Evolutionary conservation across 2,113 vertebrate species (phyloP).

Genomic region (Colistium nudipinnis): DNA sequence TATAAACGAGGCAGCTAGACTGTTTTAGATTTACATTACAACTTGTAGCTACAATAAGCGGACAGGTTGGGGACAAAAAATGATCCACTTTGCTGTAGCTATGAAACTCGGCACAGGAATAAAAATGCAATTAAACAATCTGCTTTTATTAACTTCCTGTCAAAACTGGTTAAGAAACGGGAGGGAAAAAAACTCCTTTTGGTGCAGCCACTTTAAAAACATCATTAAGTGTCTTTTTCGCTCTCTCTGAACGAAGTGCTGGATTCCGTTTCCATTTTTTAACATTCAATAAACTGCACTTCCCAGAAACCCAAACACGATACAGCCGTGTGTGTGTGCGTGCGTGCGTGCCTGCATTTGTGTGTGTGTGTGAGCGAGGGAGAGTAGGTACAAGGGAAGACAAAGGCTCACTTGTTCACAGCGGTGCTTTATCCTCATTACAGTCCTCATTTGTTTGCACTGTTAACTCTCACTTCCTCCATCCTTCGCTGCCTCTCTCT

Average conservation of each 20-base stretch:
- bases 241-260: slow-evolving; percentile 13
- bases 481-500: slow-evolving; percentile 53
- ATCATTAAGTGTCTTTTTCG: slow-evolving; percentile 4
- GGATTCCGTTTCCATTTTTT: slow-evolving; percentile 43
- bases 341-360: slow-evolving; percentile 8
- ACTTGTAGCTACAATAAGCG: neutral
- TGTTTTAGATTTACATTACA: neutral
- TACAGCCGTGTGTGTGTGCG: slow-evolving; percentile 30
- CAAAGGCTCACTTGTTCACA: slow-evolving; percentile 78
- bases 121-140: neutral
- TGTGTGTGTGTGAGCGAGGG: slow-evolving; percentile 24
- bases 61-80: neutral
- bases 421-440: slow-evolving; percentile 78
- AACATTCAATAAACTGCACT: slow-evolving; percentile 64
- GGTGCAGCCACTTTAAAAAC: slow-evolving; percentile 16
- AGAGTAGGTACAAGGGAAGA: slow-evolving; percentile 69
- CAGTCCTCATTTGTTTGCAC: slow-evolving; percentile 76
- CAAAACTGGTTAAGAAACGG: neutral
- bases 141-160: neutral
- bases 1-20: neutral
- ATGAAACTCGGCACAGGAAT: neutral
- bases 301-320: slow-evolving; percentile 59
- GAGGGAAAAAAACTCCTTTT: neutral
- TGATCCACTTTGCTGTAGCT: neutral
- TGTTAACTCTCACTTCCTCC: slow-evolving; percentile 72